Evolutionary conservation across 2,113 vertebrate genomes (phyloP), one percentile per base, ranked within the genome.

Genomic region (Conger conger): DNA sequence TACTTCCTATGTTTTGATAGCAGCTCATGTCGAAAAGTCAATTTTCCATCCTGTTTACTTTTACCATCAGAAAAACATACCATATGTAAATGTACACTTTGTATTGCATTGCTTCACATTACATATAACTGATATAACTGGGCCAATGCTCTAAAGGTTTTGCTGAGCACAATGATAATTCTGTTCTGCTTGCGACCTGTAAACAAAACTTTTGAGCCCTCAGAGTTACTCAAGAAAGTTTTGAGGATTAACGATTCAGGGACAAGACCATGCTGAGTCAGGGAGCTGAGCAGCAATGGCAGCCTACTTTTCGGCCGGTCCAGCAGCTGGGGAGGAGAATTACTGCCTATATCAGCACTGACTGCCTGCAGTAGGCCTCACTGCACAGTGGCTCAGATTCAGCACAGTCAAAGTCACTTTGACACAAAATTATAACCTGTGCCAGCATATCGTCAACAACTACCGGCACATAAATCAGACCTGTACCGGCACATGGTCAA

Each of bases 251-350:
- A 83, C 90, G 86, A 85, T 84, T 84, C 6, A 36, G 81, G 35
- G 82, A 36, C 23, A 5, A 81, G 81, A 35, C 89, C 79, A 53
- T 76, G 88, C 90, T 87, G 90, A 91, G 88, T 93, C 92, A 92
- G 90, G 54, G 35, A 33, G 60, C 8, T 4, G 36, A 20, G n/a
- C 2, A 0, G 50, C 20, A 73, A 86, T 7, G n/a, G 86, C 82
- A 76, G 85, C 86, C 85, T 84, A 83, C 79, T 89, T 91, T 85
- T 83, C 80, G 16, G 40, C 86, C 53, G 76, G 60, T 82, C 88
- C 27, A 60, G 50, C 83, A 79, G 83, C 85, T 81, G 79, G 81
- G 81, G 79, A 23, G 36, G 81, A 85, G 78, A 88, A 53, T 83
- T 54, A 86, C 88, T 76, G 83, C 77, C 37, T 81, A 30, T 82